Percentiles rank a stretch among this genome's conserved stretches.
Evolutionary conservation across 2,113 vertebrate genomes (phyloP).

Genomic region (Brachyhypopomus occidentalis): DNA sequence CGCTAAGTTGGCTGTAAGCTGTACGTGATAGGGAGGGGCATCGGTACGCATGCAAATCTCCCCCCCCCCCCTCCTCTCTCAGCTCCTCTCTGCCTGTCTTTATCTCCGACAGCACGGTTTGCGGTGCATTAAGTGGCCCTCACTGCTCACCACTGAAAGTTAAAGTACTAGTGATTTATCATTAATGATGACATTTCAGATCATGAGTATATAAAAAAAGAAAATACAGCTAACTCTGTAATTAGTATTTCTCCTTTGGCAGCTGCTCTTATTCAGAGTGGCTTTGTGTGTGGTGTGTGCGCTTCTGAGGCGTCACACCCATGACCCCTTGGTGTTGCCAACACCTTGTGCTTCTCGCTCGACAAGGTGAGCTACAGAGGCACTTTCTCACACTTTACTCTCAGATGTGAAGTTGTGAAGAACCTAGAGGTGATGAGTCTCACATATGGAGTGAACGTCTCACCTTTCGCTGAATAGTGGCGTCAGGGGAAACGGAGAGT

Average conservation of each 20-base stretch:
- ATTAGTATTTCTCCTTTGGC: background rate
- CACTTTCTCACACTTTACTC: conserved; percentile 2
- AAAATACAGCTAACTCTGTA: background rate
- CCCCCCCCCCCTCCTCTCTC: background rate
- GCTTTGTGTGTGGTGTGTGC: too few species aligned
- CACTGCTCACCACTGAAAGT: background rate
- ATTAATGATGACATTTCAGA: background rate
- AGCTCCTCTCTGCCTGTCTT: background rate
- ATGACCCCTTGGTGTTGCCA: background rate
- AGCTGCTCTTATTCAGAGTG: too few species aligned
- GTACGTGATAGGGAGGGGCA: background rate
- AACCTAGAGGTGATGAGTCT: conserved; percentile 22
- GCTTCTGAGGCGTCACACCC: too few species aligned
- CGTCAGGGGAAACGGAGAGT: background rate
- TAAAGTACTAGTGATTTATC: background rate
- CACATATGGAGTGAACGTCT: conserved; percentile 31
- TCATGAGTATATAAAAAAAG: background rate
- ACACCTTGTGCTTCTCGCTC: background rate
- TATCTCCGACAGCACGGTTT: background rate
- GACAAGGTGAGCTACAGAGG: too few species aligned
- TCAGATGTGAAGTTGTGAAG: background rate
- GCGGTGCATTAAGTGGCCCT: background rate
- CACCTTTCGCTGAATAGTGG: conserved; percentile 7
- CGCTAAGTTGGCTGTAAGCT: background rate
- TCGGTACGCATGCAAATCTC: background rate